Evolutionary conservation across 1,140 invertebrate genomes (phyloP), one percentile per base, ranked within the genome.

Genomic region (Zaprionus tsacasi): DNA sequence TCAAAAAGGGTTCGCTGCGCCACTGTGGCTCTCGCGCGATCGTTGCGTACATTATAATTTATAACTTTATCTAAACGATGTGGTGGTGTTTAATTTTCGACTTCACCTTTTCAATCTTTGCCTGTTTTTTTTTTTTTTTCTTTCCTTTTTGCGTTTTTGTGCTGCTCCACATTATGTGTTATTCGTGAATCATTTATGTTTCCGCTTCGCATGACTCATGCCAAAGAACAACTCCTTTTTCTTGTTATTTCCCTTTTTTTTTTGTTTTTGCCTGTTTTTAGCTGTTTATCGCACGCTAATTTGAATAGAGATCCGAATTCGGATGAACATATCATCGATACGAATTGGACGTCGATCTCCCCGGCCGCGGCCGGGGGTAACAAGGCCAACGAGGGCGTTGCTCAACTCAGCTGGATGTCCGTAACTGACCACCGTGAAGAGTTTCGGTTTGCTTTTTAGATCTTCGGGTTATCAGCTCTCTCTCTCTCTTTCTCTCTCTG

Each of bases 21-120:
- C n/a, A 15, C 25, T 6, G 38, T n/a, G n/a, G n/a, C n/a, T 6
- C 10, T 17, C 21, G 27, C 45, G 45, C 45, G 81, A 89, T 89
- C 83, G 81, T 71, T 80, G 43, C 73, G 83, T 81, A 85, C 86
- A 85, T 89, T 89, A 89, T 89, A 89, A 89, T 89, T 89, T 89
- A 89, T 89, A 89, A 89, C 85, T 89, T 89, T 89, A 89, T 89
- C 85, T 89, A 89, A 89, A 89, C 85, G 85, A 89, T 89, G 86
- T 90, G 85, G 78, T 88, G 85, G 85, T 89, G 85, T 89, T 89
- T 89, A 89, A 89, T 89, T 89, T 89, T 89, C 85, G 85, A 90
- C 86, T 82, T 89, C 86, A 89, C 85, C 85, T 88, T 88, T 88
- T 81, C 86, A 78, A 88, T 86, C 79, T 88, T 50, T 25, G 45